Conservation (phyloP, 2,113 vertebrate species). For the Pogonocichla stellata region DNA sequence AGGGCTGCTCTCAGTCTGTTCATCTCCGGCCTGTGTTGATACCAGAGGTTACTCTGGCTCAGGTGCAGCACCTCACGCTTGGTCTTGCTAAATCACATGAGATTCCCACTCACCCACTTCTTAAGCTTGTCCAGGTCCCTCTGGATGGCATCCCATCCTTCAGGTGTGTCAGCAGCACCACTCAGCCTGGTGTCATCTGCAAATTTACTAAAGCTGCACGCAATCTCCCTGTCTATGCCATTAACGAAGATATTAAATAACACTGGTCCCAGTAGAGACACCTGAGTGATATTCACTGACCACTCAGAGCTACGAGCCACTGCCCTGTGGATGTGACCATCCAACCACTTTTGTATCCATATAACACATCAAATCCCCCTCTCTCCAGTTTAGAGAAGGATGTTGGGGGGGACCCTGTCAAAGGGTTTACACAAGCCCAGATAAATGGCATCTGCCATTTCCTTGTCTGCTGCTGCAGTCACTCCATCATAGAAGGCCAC, state of each 20-base stretch:
- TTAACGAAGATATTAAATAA: background rate
- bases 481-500: background rate
- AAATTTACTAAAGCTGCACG: background rate
- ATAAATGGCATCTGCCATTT: background rate
- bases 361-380: background rate
- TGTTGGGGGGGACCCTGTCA: background rate
- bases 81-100: background rate
- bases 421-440: background rate
- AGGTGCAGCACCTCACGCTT: background rate
- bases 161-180: background rate
- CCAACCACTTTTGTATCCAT: background rate
- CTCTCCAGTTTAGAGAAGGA: background rate
- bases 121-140: background rate
- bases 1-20: background rate
- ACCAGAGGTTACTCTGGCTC: background rate
- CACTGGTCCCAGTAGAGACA: background rate
- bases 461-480: background rate
- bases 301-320: background rate
- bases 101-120: background rate
- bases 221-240: background rate
- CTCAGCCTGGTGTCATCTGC: background rate
- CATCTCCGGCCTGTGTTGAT: background rate
- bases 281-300: background rate
- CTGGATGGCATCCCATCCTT: background rate
- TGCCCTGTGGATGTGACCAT: background rate